Conservation (phyloP, 2,113 vertebrate species). For the Orthochromis indermauri region DNA sequence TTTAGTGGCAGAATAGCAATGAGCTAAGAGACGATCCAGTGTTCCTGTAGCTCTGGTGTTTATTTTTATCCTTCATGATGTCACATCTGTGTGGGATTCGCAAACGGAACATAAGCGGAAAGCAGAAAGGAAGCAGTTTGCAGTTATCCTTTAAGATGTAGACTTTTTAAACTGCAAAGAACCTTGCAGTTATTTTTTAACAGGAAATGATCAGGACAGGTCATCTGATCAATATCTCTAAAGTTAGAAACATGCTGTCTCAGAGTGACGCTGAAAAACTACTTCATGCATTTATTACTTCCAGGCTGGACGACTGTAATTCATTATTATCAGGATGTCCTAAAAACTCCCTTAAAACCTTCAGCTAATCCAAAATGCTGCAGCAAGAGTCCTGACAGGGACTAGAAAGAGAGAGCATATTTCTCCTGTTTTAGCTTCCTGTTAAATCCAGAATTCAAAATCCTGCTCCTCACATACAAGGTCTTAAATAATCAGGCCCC, state of each 20-base stretch:
- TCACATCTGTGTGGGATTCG: background rate
- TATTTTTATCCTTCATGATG: background rate
- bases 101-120: background rate
- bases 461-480: background rate
- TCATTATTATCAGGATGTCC: background rate
- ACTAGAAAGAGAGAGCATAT: too few species aligned
- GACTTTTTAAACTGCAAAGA: background rate
- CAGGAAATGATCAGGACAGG: background rate
- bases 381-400: too few species aligned
- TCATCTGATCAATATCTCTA: background rate
- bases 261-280: background rate
- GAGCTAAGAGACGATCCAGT: background rate
- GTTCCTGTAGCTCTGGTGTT: background rate
- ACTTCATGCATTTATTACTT: background rate
- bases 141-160: background rate
- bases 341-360: background rate
- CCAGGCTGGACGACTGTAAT: background rate
- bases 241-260: background rate
- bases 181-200: background rate
- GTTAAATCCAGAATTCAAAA: background rate
- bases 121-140: background rate
- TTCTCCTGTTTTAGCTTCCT: background rate
- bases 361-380: accelerated
- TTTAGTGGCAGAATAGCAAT: background rate
- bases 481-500: background rate